Percentiles rank a stretch among this genome's conserved stretches.
Conservation (phyloP, 2,113 vertebrate species). For the Clarias batrachus region DNA sequence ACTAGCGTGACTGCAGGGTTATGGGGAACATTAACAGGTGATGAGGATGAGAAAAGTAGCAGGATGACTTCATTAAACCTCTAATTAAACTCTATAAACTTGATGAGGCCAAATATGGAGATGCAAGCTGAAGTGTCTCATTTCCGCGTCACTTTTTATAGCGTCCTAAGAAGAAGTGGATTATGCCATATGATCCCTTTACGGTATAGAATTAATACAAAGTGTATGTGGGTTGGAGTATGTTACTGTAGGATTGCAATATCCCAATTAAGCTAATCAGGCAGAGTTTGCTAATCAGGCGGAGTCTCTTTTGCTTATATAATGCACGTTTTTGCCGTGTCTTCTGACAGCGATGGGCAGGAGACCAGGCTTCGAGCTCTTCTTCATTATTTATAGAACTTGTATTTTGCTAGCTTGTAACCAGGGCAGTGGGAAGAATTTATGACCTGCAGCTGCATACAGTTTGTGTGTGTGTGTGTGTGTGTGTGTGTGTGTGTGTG, state of each 20-base stretch:
- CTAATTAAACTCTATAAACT: neutral
- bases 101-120: neutral
- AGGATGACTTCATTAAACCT: neutral
- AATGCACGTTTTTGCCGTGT: neutral
- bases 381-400: slow-evolving; percentile 38
- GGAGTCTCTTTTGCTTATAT: neutral
- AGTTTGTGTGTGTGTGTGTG: neutral
- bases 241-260: neutral
- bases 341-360: neutral
- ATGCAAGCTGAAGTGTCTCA: neutral
- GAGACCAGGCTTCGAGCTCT: neutral
- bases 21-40: neutral
- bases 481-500: neutral
- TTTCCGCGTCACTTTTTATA: neutral
- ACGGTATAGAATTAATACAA: neutral
- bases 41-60: neutral
- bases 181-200: neutral
- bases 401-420: slow-evolving; percentile 21
- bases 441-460: slow-evolving; percentile 20
- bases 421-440: slow-evolving; percentile 27
- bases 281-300: neutral
- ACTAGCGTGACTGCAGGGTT: neutral
- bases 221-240: neutral
- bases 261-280: neutral
- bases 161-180: neutral